These are phyloP conservation scores for Halcyon senegalensis DNA, from an alignment of 2,113 vertebrate genomes.

Conservation along the genomic window DNA sequence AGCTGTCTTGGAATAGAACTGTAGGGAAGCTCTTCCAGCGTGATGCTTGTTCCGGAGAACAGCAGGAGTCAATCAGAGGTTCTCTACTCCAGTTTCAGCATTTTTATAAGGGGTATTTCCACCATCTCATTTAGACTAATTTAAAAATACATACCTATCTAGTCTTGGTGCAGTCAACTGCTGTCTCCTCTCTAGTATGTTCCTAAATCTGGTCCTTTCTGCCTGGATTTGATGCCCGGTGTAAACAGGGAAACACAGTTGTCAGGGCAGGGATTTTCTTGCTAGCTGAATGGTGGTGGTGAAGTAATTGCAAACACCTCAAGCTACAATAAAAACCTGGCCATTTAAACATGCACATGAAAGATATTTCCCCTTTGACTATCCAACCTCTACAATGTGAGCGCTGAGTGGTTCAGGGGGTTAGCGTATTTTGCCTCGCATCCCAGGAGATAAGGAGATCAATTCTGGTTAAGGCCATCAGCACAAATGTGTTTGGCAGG, in stretches of 20 bases:
- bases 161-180: neutral
- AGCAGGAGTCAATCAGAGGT: neutral
- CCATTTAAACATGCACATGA: neutral
- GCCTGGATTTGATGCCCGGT: neutral
- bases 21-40: neutral
- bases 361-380: slow-evolving; percentile 10
- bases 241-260: neutral
- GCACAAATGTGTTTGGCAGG: slow-evolving; percentile 47
- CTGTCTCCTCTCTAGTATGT: neutral
- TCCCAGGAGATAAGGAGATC: slow-evolving; percentile 48
- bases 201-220: neutral
- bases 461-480: slow-evolving; percentile 42
- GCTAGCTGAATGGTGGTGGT: neutral
- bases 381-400: neutral
- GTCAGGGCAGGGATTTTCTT: slow-evolving; percentile 13
- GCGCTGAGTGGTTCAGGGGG: neutral
- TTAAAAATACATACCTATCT: neutral
- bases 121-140: neutral
- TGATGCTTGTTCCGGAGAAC: neutral
- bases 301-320: slow-evolving; percentile 28
- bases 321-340: neutral
- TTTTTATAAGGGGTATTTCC: neutral
- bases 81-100: neutral
- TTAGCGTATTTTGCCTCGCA: neutral
- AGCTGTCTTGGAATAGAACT: neutral